Evolutionary conservation across 2,797 vertebrate genomes (phyloP).

Genomic region (Clamator glandarius): DNA sequence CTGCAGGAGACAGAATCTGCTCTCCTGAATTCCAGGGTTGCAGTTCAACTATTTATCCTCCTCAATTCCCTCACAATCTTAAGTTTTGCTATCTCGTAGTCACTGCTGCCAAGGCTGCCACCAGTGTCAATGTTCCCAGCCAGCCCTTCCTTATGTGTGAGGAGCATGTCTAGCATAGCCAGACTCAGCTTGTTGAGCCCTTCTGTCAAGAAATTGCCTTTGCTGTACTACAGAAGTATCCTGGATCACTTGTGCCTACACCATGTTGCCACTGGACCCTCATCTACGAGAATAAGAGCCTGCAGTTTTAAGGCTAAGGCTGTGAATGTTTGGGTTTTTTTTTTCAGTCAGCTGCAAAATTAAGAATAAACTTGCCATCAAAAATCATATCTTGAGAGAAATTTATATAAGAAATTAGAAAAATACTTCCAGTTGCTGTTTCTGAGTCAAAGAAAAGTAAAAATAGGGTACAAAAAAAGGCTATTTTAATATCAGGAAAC

Average conservation of each 20-base stretch:
- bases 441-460: background rate
- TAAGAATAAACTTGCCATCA: background rate
- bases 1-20: background rate
- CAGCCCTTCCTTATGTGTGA: background rate
- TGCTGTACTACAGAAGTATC: background rate
- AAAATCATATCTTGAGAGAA: background rate
- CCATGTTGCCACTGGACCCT: background rate
- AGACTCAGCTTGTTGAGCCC: background rate
- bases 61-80: background rate
- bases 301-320: background rate
- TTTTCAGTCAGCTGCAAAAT: background rate
- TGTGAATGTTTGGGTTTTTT: background rate
- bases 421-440: background rate
- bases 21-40: background rate
- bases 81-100: background rate
- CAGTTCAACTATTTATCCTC: background rate
- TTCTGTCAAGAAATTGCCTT: background rate
- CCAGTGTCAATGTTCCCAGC: background rate
- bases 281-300: background rate
- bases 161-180: background rate
- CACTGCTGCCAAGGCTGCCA: conserved; percentile 21
- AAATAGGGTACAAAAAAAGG: background rate
- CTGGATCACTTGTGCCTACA: background rate
- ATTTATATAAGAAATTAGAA: background rate
- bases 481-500: background rate